Evolutionary conservation across 2,888 invertebrate genomes (phyloP), one percentile per base, ranked within the genome.

Genomic region (Plebejus anna): DNA sequence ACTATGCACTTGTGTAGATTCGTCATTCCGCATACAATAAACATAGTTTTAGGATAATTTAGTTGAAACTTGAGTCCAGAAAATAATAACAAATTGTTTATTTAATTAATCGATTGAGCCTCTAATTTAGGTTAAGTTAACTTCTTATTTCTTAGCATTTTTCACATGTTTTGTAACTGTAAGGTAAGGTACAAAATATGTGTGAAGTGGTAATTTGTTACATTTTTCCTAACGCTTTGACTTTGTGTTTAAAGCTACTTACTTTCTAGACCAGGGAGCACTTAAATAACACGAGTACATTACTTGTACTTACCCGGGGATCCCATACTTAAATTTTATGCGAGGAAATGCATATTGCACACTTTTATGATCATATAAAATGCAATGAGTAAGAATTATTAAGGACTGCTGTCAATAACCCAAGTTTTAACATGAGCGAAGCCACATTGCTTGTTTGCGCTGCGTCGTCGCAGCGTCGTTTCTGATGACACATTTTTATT

Each of bases 281-380:
- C 32, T 32, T 66, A 66, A 66, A 66, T 66, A 59, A 59, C 59
- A 66, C 32, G 32, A 11, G 66, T 32, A 13, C 32, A 32, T 66
- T 66, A 66, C 66, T 66, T 66, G 32, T 66, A 66, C 32, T 32
- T 66, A 66, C 32, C 32, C 32, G 28, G 61, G 9, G 61, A 28
- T 66, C 32, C 28, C 13, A 66, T 66, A 66, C 66, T 66, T 66
- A 66, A 66, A 66, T 66, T 66, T 66, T 66, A 66, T 66, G 32
- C 28, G 66, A 66, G 32, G 28, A 32, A 66, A 66, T 66, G 32
- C 66, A 32, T 66, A 66, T 66, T 66, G 66, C 66, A 66, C 66
- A 32, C 32, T 66, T 66, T 32, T 66, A 32, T 66, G 22, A 28
- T 22, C 28, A 61, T 61, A 61, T 61, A 28, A 61, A 61, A 28